phyloP scores from a whole-genome alignment of 2,113 vertebrate genomes.

The Albula glossodonta region DNA sequence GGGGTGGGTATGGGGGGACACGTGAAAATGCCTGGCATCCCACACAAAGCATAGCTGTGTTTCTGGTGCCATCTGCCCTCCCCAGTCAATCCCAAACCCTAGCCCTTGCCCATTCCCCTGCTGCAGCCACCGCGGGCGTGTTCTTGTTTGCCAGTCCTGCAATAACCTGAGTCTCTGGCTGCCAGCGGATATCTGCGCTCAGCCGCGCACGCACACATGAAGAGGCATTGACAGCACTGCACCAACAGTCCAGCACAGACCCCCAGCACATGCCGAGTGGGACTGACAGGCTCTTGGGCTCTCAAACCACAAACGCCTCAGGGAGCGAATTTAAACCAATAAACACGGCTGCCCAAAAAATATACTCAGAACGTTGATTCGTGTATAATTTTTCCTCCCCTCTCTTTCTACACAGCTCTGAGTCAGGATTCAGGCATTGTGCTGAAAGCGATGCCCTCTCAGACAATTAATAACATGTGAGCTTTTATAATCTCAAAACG shows the following conservation, averaged over 20 bases:
- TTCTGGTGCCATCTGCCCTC: neutral
- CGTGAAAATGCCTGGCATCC: neutral
- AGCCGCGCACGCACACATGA: neutral
- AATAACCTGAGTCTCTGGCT: neutral
- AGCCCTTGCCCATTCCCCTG: neutral
- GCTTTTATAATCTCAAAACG: neutral
- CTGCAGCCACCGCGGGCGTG: neutral
- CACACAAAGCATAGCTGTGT: neutral
- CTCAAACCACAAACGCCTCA: neutral
- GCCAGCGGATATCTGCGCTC: constrained; percentile 1
- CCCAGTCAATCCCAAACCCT: neutral
- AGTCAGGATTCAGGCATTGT: neutral
- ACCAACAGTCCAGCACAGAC: constrained; percentile 6
- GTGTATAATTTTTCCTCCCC: neutral
- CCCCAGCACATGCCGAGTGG: neutral
- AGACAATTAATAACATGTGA: neutral
- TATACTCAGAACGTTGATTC: neutral
- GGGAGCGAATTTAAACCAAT: neutral
- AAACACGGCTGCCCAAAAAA: neutral
- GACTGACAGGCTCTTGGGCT: neutral
- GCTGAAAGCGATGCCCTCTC: neutral
- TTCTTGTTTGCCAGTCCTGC: neutral
- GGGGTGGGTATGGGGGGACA: neutral
- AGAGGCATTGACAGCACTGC: constrained; percentile 7
- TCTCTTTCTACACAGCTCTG: neutral